Evolutionary conservation across 2,113 vertebrate genomes (phyloP).

Genomic region (Pogonocichla stellata): DNA sequence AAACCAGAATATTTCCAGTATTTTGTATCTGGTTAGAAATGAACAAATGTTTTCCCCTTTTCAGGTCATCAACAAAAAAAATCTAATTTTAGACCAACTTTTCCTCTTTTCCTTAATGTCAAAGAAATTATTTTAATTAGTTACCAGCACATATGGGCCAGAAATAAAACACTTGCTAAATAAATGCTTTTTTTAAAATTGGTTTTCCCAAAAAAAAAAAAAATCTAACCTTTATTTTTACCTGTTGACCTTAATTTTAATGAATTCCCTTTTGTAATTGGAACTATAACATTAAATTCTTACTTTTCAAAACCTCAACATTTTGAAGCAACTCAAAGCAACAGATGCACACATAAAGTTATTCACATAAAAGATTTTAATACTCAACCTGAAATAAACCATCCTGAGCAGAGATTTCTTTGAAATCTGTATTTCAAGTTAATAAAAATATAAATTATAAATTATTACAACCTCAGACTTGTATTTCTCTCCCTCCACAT

Average conservation of each 20-base stretch:
- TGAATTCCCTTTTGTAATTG: not conserved
- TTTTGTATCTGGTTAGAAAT: not conserved
- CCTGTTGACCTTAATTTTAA: not conserved
- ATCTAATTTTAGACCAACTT: not conserved
- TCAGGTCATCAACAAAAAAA: not conserved
- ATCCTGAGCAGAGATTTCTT: not conserved
- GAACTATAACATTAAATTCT: not conserved
- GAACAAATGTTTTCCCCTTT: not conserved
- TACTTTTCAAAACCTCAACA: not conserved
- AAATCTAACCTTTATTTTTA: not conserved
- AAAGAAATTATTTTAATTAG: not conserved
- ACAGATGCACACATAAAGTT: rapidly evolving
- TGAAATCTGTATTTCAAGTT: not conserved
- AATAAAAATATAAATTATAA: too few relatives aligned
- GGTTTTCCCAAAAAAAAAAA: rapidly evolving
- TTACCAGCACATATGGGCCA: not conserved
- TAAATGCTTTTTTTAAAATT: not conserved
- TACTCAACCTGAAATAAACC: not conserved
- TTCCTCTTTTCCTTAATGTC: not conserved
- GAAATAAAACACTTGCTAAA: not conserved
- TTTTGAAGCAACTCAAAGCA: not conserved
- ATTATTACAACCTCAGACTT: not conserved
- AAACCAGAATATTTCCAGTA: not conserved
- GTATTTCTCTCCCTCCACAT: not conserved
- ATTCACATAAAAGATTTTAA: not conserved